These are phyloP conservation scores for Podocnemis expansa DNA, from an alignment of 2,113 vertebrate species.

Conservation along the genomic window DNA sequence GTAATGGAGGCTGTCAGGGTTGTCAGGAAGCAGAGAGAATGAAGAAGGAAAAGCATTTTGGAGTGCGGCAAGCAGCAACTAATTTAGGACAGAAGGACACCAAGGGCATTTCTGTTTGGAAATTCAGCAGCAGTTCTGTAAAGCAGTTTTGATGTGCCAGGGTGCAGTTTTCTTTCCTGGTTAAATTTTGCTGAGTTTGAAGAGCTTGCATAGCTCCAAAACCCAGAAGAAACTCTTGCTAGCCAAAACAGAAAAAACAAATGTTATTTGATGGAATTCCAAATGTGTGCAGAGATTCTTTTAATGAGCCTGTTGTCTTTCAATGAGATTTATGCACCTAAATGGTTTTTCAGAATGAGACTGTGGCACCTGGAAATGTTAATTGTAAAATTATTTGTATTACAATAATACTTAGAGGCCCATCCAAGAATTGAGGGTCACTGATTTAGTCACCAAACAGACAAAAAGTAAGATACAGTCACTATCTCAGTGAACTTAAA, in stretches of 20 bases:
- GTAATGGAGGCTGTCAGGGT: neutral
- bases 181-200: neutral
- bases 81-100: slow-evolving; percentile 9
- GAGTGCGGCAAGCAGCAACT: neutral
- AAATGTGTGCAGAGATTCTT: neutral
- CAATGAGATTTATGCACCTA: neutral
- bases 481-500: neutral
- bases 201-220: neutral
- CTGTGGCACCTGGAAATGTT: neutral
- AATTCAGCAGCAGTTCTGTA: neutral
- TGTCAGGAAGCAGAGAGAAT: neutral
- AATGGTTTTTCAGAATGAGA: neutral
- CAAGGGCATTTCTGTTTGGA: neutral
- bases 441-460: neutral
- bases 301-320: neutral
- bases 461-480: neutral
- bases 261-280: neutral
- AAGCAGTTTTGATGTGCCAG: neutral
- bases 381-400: neutral
- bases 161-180: neutral
- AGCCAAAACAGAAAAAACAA: neutral
- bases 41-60: slow-evolving; percentile 6
- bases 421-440: neutral
- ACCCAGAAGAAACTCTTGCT: neutral
- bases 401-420: neutral